Evolutionary conservation across 2,888 invertebrate genomes (phyloP).

Genomic region (Lasioglossum figueresi): DNA sequence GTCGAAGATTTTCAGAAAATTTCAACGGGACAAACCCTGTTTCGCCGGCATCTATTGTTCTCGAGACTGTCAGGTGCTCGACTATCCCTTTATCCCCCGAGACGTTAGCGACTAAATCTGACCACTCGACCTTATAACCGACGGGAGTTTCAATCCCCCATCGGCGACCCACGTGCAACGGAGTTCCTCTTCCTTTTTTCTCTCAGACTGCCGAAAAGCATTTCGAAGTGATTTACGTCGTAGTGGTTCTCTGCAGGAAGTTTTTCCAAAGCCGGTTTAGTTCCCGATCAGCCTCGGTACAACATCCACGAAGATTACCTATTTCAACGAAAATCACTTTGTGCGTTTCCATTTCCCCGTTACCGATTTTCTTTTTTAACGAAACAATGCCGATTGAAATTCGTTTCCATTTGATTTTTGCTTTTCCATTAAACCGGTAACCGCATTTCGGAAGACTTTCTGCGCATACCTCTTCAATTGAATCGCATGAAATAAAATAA

Average conservation of each 20-base stretch:
- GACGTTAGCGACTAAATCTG: neutral
- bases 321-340: conserved; percentile 15
- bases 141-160: conserved; percentile 9
- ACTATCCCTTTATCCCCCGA: neutral
- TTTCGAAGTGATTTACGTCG: conserved; percentile 61
- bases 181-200: conserved; percentile 26
- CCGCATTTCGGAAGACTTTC: too few species aligned
- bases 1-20: neutral
- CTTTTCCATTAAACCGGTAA: too few species aligned
- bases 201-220: conserved; percentile 33
- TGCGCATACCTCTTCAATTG: too few species aligned
- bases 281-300: conserved; percentile 44
- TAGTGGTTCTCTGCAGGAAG: conserved; percentile 36
- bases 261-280: conserved; percentile 51
- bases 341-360: neutral
- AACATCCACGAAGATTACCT: conserved; percentile 30
- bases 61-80: neutral
- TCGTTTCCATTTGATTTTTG: neutral
- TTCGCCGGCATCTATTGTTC: neutral
- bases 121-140: conserved; percentile 8
- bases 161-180: neutral
- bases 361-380: neutral
- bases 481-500: too few species aligned
- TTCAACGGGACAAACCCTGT: neutral
- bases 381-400: neutral